Conservation (phyloP, 2,113 vertebrate genomes). For the Dipodomys merriami region DNA sequence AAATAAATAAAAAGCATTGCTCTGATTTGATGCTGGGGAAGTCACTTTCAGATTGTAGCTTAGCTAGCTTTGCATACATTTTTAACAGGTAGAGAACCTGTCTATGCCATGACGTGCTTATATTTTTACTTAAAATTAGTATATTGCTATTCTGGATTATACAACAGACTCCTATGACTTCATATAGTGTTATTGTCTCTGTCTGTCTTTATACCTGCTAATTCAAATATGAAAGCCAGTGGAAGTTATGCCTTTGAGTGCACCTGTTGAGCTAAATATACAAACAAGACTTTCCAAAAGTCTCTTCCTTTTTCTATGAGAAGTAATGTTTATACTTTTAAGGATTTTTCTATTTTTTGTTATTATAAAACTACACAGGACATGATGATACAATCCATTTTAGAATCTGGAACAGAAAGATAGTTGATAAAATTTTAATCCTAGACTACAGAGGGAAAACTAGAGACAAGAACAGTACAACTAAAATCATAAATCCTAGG, state of each 20-base stretch:
- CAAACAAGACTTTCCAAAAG: conserved; percentile 5
- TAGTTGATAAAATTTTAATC: conserved; percentile 18
- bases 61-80: conserved; percentile 8
- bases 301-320: conserved; percentile 9
- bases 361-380: conserved; percentile 44
- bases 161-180: not conserved
- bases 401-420: conserved; percentile 29
- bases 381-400: not conserved
- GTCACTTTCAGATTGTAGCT: conserved; percentile 46
- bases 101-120: not conserved
- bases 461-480: conserved; percentile 12
- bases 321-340: conserved; percentile 21
- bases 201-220: not conserved
- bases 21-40: conserved; percentile 3
- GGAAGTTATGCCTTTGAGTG: not conserved
- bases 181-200: not conserved
- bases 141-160: conserved; percentile 13
- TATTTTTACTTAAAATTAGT: conserved; percentile 53
- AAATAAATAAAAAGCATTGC: not conserved
- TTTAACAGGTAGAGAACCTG: conserved; percentile 17
- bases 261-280: not conserved
- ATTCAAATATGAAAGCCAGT: not conserved
- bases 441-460: not conserved
- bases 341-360: conserved; percentile 10
- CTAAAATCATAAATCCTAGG: not conserved